Base-by-base conservation (phyloP, 2,113 vertebrate genomes). In the Chelonoidis abingdonii region DNA sequence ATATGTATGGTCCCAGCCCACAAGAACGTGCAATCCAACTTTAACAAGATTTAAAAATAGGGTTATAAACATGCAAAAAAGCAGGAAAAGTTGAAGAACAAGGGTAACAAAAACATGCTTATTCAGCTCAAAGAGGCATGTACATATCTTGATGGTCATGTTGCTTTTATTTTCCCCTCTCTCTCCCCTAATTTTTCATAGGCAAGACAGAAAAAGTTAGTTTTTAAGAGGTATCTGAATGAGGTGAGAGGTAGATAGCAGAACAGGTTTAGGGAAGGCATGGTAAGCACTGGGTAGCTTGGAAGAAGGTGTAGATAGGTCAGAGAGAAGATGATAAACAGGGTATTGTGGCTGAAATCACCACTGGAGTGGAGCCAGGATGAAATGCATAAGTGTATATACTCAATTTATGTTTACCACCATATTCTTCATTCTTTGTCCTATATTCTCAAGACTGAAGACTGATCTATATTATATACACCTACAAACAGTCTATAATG, bases 1-100 rank as follows among this genome's bases (percentile, higher is more conserved):
- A 75, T 10, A 38, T 41, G 11, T 56, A 35, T 0, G 1, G 38
- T 25, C 49, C 0, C 4, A 38, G n/a, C 5, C 1, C n/a, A 69
- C 12, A 89, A 72, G 79, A 87, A 62, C 0, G 0, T 10, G 17
- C 0, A 29, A 49, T 38, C 31, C 59, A 3, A 17, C 11, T 86
- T 86, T 41, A 24, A 41, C 5, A 75, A 49, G n/a, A 35, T 12
- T 80, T 21, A 75, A 3, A 75, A 75, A 22, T 21, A 79, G 25
- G 49, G 24, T 7, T 89, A 89, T 5, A 53, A 89, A 52, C 1
- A 35, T 0, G 2, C 4, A 62, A 83, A 83, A 84, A 2, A 83
- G 16, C 8, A 93, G 12, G 47, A 8, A 83, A 10, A 7, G 4
- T 85, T 93, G 27, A 19, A 49, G 14, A 92, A 49, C 1, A 22